Base-by-base conservation (phyloP, 1,140 invertebrate genomes). In the Onthophagus taurus region DNA sequence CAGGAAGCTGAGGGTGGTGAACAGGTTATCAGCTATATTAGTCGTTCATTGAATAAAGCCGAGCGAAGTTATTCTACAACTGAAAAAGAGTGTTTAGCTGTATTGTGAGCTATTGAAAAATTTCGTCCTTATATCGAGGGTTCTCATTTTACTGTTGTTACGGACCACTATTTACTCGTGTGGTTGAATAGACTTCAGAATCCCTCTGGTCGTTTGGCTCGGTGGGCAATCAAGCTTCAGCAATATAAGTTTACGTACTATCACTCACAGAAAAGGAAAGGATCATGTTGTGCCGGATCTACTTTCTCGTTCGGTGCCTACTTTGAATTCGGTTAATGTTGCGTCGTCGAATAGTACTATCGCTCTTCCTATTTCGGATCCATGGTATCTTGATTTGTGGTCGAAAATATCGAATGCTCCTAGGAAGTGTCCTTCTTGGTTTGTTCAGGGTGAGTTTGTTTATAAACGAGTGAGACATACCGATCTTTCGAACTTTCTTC, bases 21-120 rank as follows among this genome's bases (percentile, higher is more conserved):
- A 12, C 42, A 41, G 6, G 49, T 47, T 2, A 49, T 48, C 17
- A 33, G 24, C 12, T 53, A 26, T 35, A 24, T 49, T 9, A 36
- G 23, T 20, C 38, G 49, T n/a, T 47, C 47, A 3, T 36, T 55
- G 4, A 46, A 23, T 2, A 45, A 44, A 36, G 36, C 45, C 2
- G 72, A 78, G 53, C 44, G 42, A 29, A 69, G 71, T 17, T 73
- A 69, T 44, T 49, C 48, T 4, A 55, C 55, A 4, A 69, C 65
- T 0, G 69, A 75, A 51, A 53, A 58, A 37, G 72, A 75, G 59
- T 64, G 61, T 36, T 47, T 73, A 21, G 67, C 67, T 0, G 58
- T 73, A 11, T 36, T 74, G 4, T 59, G 54, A 49, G 60, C 59
- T 4, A 49, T 74, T 1, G 50, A 68, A 44, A 63, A 68, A 35